phyloP scores from a whole-genome alignment of 2,113 vertebrate genomes.

The Cairina moschata region DNA sequence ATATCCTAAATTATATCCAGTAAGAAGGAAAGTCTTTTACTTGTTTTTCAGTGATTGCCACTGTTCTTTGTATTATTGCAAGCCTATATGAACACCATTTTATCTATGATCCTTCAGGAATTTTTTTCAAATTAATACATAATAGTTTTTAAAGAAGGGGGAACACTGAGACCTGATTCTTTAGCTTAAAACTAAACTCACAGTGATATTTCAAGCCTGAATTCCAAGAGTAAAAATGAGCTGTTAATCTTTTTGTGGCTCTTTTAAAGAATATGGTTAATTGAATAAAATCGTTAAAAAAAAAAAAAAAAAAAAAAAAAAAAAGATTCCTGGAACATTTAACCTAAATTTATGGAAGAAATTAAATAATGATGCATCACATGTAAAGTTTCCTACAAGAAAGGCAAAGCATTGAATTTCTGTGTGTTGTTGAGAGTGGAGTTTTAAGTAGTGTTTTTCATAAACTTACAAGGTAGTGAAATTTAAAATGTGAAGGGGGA shows the following conservation, averaged over 20 bases:
- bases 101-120: not conserved
- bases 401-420: not conserved
- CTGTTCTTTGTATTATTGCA: not conserved
- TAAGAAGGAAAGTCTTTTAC: not conserved
- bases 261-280: not conserved
- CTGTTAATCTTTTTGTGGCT: not conserved
- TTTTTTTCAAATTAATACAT: too few species aligned
- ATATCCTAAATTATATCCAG: not conserved
- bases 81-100: not conserved
- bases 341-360: not conserved
- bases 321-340: not conserved
- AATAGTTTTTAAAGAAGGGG: not conserved
- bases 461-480: not conserved
- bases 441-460: not conserved
- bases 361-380: not conserved
- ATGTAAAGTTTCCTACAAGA: not conserved
- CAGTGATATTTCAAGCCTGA: not conserved
- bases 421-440: not conserved
- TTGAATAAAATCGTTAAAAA: not conserved
- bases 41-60: not conserved
- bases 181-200: not conserved
- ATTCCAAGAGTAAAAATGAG: not conserved
- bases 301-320: too few species aligned
- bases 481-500: slow-evolving; percentile 4
- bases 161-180: not conserved